phyloP scores from a whole-genome alignment of 37 sponge, comb jelly and placozoan species.

The Mnemiopsis leidyi region DNA sequence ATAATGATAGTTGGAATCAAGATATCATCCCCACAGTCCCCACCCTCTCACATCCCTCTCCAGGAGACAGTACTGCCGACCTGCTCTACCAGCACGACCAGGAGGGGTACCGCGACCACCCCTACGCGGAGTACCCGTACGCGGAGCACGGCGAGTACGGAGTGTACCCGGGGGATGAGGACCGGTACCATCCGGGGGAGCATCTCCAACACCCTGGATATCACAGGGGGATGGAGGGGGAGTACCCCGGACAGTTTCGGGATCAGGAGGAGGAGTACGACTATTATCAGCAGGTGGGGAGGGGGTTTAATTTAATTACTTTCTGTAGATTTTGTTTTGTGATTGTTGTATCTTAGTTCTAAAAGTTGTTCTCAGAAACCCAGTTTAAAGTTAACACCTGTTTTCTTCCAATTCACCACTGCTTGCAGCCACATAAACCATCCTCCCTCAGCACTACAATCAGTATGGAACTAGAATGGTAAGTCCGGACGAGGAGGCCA shows the following conservation, averaged over 20 bases:
- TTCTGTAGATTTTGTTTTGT: too few relatives aligned
- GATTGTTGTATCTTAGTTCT: too few relatives aligned
- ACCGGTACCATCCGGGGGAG: not conserved
- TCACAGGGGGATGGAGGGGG: conserved; percentile 1
- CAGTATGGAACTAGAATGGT: not conserved
- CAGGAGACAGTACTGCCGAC: conserved; percentile 64
- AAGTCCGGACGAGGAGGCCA: not conserved
- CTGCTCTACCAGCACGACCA: conserved; percentile 54
- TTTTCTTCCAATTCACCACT: too few relatives aligned
- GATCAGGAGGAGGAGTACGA: conserved; percentile 8
- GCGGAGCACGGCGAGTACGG: not conserved
- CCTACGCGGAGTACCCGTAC: not conserved
- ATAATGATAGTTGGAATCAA: too few relatives aligned
- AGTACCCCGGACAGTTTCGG: not conserved
- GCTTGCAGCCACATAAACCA: too few relatives aligned
- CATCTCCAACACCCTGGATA: conserved; percentile 21
- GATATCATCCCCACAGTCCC: too few relatives aligned
- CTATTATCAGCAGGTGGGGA: conserved; percentile 17
- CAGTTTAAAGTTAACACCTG: too few relatives aligned
- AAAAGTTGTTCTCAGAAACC: too few relatives aligned
- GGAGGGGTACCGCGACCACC: conserved; percentile 40
- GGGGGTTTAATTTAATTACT: too few relatives aligned
- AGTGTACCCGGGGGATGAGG: conserved; percentile 33
- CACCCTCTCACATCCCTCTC: not conserved
- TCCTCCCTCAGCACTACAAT: not conserved